A percentile compares a stretch with the other conserved stretches of the same genome.
These are phyloP conservation scores for Atherix ibis DNA, from an alignment of 2,888 invertebrate species.

Conservation along the genomic window DNA sequence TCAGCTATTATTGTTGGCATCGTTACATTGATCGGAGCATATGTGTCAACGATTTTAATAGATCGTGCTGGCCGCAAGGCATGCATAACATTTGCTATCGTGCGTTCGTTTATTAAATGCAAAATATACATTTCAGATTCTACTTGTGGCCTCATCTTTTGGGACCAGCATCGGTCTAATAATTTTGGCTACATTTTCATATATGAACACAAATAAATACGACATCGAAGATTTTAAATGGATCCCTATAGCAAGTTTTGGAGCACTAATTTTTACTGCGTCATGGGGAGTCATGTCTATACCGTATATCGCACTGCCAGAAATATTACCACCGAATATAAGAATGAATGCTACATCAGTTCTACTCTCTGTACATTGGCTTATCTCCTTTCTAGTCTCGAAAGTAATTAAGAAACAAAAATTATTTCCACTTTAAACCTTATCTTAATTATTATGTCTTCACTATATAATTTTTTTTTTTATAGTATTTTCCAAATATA, in stretches of 20 bases:
- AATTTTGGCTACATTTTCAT: slow-evolving; percentile 20
- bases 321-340: slow-evolving; percentile 27
- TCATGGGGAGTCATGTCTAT: slow-evolving; percentile 24
- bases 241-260: slow-evolving; percentile 27
- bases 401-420: no score
- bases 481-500: no score
- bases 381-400: no score
- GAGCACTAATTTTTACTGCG: slow-evolving; percentile 25
- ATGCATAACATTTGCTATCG: no score
- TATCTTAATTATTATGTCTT: no score
- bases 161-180: slow-evolving; percentile 22
- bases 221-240: slow-evolving; percentile 19
- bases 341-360: no score
- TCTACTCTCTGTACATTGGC: no score
- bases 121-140: slow-evolving; percentile 11
- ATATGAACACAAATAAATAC: slow-evolving; percentile 16
- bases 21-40: slow-evolving; percentile 26
- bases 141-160: slow-evolving; percentile 21
- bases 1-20: slow-evolving; percentile 26
- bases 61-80: slow-evolving; percentile 27
- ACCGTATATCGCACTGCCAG: slow-evolving; percentile 25
- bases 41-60: slow-evolving; percentile 24
- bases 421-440: no score
- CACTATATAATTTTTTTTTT: no score
- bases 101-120: neutral